Evolutionary conservation across 2,113 vertebrate species (phyloP).

Genomic region (Scolopax mira): DNA sequence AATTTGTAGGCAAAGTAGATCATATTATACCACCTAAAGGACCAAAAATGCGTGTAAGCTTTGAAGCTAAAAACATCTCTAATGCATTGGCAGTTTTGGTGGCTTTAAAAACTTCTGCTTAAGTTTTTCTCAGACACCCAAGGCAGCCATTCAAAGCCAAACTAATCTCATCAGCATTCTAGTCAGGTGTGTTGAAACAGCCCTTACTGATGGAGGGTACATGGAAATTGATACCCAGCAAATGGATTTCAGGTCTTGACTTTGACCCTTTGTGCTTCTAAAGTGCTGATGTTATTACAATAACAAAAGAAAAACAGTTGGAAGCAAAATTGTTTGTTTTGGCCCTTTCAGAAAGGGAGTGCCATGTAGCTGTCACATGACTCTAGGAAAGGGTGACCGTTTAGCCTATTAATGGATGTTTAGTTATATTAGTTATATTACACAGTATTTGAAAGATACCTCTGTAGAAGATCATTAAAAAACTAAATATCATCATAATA

Average conservation of each 20-base stretch:
- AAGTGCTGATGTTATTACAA: background rate
- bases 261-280: background rate
- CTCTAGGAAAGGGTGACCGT: background rate
- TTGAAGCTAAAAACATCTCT: background rate
- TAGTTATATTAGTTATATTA: background rate
- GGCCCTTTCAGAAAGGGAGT: background rate
- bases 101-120: background rate
- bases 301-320: background rate
- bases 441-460: background rate
- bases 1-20: background rate
- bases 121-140: background rate
- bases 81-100: background rate
- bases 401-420: background rate
- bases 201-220: background rate
- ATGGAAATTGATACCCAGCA: background rate
- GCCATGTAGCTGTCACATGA: accelerated
- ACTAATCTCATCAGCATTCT: background rate
- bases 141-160: background rate
- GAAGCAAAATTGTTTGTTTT: background rate
- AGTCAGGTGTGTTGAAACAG: background rate
- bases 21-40: background rate
- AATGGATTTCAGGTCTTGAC: background rate
- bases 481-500: background rate
- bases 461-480: background rate
- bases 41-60: background rate